phyloP scores from a whole-genome alignment of 2,888 invertebrate species.

The Apamea anceps region DNA sequence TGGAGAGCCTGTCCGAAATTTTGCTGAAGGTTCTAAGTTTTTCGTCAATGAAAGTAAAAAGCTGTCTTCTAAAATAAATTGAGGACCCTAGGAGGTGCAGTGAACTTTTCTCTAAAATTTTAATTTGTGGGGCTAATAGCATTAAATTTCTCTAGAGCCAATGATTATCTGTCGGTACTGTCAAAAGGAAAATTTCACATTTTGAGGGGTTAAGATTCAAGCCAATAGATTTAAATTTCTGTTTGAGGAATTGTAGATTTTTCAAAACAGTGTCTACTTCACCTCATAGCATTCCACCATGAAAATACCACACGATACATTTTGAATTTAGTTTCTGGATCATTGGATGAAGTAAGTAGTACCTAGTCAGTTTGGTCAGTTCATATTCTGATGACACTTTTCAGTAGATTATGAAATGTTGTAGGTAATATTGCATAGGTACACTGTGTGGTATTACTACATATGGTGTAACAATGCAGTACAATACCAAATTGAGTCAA shows the following conservation, averaged over 20 bases:
- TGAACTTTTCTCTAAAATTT: not conserved
- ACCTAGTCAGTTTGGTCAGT: too few species aligned
- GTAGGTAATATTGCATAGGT: too few species aligned
- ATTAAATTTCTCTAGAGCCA: not conserved
- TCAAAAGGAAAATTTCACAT: not conserved
- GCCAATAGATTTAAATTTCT: not conserved
- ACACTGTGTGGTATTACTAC: not conserved
- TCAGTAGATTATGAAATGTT: not conserved
- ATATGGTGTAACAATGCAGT: not conserved
- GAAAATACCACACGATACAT: not conserved
- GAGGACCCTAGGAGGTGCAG: too few species aligned
- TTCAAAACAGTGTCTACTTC: not conserved
- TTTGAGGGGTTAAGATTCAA: not conserved
- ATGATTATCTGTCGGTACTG: too few species aligned
- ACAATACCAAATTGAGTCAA: not conserved
- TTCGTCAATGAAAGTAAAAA: too few species aligned
- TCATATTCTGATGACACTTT: not conserved
- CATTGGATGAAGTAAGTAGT: too few species aligned
- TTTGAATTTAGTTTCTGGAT: not conserved
- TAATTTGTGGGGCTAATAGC: not conserved
- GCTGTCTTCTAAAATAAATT: too few species aligned
- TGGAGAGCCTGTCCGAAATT: too few species aligned
- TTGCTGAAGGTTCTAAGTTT: too few species aligned
- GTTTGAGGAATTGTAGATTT: not conserved
- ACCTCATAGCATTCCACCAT: too few species aligned